Base-by-base conservation (phyloP, 2,888 invertebrate genomes). In the Rhamnusium bicolor region DNA sequence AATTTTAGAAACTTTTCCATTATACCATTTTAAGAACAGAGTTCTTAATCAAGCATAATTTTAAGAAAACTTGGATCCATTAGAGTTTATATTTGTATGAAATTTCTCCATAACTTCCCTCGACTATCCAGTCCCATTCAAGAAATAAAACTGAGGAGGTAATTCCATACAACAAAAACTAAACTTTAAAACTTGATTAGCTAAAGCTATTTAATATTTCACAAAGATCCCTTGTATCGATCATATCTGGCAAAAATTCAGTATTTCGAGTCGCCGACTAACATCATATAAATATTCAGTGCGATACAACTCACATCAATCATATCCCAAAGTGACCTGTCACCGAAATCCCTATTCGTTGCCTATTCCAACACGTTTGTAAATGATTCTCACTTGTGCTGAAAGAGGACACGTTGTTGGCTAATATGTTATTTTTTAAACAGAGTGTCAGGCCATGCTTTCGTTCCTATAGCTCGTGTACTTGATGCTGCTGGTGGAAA, bases 231-330 rank as follows among this genome's bases (percentile, higher is more conserved):
- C 58, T 14, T 14, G 58, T 58, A 58, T 58, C 58, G 58, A 58
- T 58, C 58, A 58, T 58, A 58, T 54, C 40, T 54, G 54, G 16
- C 6, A n/a, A 54, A 54, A 24, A 54, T 58, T 58, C 29, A 58
- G 32, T 29, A 32, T 58, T 58, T 32, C 58, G 24, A 32, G 29
- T 5, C 32, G 16, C 27, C 32, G 32, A 58, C 14, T 29, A 12
- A 12, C 58, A 16, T 4, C 65, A 63, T 76, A 85, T 86, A 86
- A 86, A 86, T 86, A 86, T 86, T 86, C 86, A 86, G 79, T 73
- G 79, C 84, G 84, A 85, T 85, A 85, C 84, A 85, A 79, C 79
- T 72, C 79, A 82, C 86, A 86, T 86, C 85, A 85, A 86, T 86
- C 86, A 86, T 82, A 77, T 61, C 74, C 75, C 79, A 84, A 86